Evolutionary conservation across 2,113 vertebrate genomes (phyloP), one percentile per base, ranked within the genome.

Genomic region (Polypterus senegalus): DNA sequence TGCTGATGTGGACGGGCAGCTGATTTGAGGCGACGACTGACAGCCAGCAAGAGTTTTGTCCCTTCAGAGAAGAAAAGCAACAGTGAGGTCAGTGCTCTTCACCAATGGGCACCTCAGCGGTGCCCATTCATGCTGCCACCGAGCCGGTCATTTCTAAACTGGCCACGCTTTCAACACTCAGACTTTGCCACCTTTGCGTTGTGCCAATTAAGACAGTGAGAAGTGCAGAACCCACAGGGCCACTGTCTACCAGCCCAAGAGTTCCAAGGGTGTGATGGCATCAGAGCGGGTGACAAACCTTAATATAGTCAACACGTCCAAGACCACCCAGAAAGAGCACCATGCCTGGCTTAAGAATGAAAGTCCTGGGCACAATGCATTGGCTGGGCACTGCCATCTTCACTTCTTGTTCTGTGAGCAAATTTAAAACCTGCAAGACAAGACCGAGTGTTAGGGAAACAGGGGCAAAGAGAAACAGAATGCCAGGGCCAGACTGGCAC

Each of bases 351-450:
- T 88, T 89, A 63, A 98, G 74, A 48, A 94, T 66, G 62, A 91
- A 96, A 0, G 93, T 97, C 62, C 94, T 80, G 2, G 94, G 93
- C 9, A 88, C 3, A 11, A 97, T 81, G 63, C 91, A 88, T 4
- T 65, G 61, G 3, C 77, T 78, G 3, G 94, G 90, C 66, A 97
- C 83, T 74, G 94, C 88, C 48, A 79, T 46, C 66, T 83, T 89
- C 65, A 98, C 78, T 79, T 98, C 95, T 70, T 90, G 76, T 51
- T 97, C 89, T 6, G 77, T 88, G 64, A 98, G 70, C 64, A 93
- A 68, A 66, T 73, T 84, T 65, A 98, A 87, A 70, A 98, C 73
- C 94, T 98, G 76, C 54, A 70, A 71, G 71, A 67, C 3, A 70
- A 74, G 71, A 27, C 27, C 2, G 27, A 27, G 27, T 27, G 27